Evolutionary conservation across 2,797 vertebrate species (phyloP), one percentile per base, ranked within the genome.

Genomic region (Botia kubotai): DNA sequence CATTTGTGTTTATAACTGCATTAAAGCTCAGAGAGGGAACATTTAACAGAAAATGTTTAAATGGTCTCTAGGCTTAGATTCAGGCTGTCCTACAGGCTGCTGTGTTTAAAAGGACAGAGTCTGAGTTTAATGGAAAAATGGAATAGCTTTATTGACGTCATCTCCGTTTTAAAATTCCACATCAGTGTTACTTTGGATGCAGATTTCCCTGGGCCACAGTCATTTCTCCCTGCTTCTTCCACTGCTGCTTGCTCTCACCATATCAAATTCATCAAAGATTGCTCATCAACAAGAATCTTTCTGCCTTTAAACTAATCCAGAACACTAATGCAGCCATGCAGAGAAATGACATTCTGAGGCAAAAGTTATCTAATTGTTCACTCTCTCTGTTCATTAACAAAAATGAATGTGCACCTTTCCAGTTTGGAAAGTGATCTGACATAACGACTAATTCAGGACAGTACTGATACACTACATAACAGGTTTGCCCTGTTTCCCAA

Each of bases 91-190:
- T 53, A 26, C 5, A 2, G 62, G 19, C 69, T 66, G 60, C 48
- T 53, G 58, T 26, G 69, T 65, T 79, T 53, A 79, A 53, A 48
- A 72, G 69, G 46, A 69, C 66, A 12, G 53, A 69, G 66, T 17
- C 55, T 65, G 63, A 75, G 55, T 65, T 76, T 39, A 65, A 70
- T 75, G 71, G 71, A 74, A 79, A 83, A 69, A 68, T 70, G 0
- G 48, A 68, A 68, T n/a, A 23, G 71, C 21, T 23, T 78, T 68
- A 69, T 62, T 72, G 53, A 83, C 57, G 21, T 79, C 63, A 68
- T 79, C 76, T 74, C 52, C 17, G 14, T 63, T 83, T 75, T 70
- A 55, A 74, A 79, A 79, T 79, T 79, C 76, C 76, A 75, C 63
- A 62, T 63, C 19, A 17, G 14, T 79, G 62, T 79, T 48, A 8